Base-by-base conservation (phyloP, 2,113 vertebrate genomes). In the Vulpes lagopus region DNA sequence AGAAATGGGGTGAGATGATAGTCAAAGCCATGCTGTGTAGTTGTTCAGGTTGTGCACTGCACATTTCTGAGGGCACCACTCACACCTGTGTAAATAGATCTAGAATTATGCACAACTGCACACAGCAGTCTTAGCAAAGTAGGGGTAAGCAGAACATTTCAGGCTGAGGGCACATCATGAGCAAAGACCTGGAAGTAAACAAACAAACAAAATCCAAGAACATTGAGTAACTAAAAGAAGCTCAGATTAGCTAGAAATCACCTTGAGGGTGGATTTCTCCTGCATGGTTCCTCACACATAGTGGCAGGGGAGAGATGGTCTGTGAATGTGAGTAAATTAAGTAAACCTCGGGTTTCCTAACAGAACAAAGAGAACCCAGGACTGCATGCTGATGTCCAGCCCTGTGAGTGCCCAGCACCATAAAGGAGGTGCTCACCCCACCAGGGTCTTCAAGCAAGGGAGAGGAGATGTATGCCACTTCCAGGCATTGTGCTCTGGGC, bases 221-320 rank as follows among this genome's bases (percentile, higher is more conserved):
- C 9, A 22, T 0, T 30, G 43, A 85, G 73, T 23, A 62, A 57
- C 55, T 49, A 10, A 57, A 74, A 43, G 86, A 30, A 71, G 64
- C 55, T 94, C 64, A 60, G 55, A 64, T 71, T 9, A 35, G 64
- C 87, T 91, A 30, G 74, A 64, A 73, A 49, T 23, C 71, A 67
- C 51, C 80, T 73, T 43, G 20, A 71, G 62, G 15, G 25, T 35
- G 14, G 60, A 80, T 71, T 57, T 94, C 65, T 8, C 32, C 65
- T 11, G 2, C 17, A 0, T 20, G 43, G n/a, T 64, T 11, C 12
- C 59, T 73, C 20, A n/a, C 30, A 19, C 9, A 2, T 0, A 35
- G 71, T 32, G 71, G 30, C 73, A 19, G 64, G 19, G 55, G 71
- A 83, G 86, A 11, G 64, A 22, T 22, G 14, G 35, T 32, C 49